Evolutionary conservation across 2,888 invertebrate species (phyloP), one percentile per base, ranked within the genome.

Genomic region (Ctenicera cuprea): DNA sequence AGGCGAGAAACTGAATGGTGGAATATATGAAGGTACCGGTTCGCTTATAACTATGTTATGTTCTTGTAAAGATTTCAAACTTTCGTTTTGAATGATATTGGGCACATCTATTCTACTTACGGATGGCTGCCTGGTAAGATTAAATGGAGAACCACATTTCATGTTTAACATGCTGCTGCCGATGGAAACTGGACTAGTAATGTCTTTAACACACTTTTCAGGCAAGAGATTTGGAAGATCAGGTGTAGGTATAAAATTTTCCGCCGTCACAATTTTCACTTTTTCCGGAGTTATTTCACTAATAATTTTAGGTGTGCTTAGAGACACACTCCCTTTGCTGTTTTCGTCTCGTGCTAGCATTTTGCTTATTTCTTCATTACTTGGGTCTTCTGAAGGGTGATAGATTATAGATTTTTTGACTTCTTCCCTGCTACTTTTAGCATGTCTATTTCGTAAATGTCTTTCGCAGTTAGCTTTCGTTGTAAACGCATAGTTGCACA

Each of bases 391-490:
- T 0, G 94, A 94, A 0, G 95, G 95, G 84, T 95, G 95, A 82
- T 95, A 95, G 75, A 95, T 95, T 65, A 97, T 95, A 5, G 95
- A 92, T 77, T 93, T 92, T 84, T 97, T 96, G 0, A 97, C 94
- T 80, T 97, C 97, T 79, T 97, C 95, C 67, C 96, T 91, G 0
- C 94, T 93, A 0, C 92, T 91, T 86, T 96, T 96, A 0, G 94
- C 93, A 83, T 98, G 98, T 22, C 97, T 91, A 86, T 98, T 98
- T 77, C 97, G 90, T 80, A 98, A 90, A 86, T 98, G 98, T 5
- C 98, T 90, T 87, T 98, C 98, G 86, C 98, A 98, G 85, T 98
- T 98, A 0, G 98, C 97, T 88, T 98, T 97, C 0, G 98, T 98
- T 26, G 98, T 98, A 86, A 98, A 98, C 1, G 97, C 97, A 84